These are phyloP conservation scores for Huso huso DNA, from an alignment of 2,797 vertebrate species.

Conservation along the genomic window DNA sequence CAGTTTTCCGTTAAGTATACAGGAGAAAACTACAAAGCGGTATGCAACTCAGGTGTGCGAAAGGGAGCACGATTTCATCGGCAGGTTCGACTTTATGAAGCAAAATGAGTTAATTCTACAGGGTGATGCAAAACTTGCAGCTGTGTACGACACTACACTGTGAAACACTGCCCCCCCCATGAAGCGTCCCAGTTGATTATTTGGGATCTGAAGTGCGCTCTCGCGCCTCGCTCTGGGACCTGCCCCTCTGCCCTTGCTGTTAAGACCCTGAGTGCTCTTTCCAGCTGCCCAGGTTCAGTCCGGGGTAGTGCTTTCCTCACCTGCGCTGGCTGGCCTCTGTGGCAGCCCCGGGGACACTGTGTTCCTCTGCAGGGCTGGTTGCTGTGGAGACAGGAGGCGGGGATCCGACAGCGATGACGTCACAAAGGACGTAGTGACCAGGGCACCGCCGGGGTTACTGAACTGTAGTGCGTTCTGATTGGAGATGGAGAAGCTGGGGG, in stretches of 20 bases:
- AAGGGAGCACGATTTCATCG: too few species aligned
- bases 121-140: too few species aligned
- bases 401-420: constrained; percentile 88
- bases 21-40: too few species aligned
- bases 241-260: background rate
- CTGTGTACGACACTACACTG: too few species aligned
- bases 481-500: constrained; percentile 88
- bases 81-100: too few species aligned
- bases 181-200: too few species aligned
- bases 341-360: constrained; percentile 86
- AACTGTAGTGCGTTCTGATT: constrained; percentile 89
- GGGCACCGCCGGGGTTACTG: constrained; percentile 76
- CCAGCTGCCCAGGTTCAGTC: background rate
- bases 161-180: background rate
- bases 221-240: too few species aligned
- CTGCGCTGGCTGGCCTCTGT: constrained; percentile 88
- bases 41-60: too few species aligned
- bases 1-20: too few species aligned
- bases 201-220: too few species aligned
- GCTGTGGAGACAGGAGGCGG: constrained; percentile 87
- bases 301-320: constrained; percentile 40
- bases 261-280: too few species aligned
- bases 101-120: too few species aligned
- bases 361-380: constrained; percentile 82
- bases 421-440: constrained; percentile 84